Conservation (phyloP, 2,797 vertebrate species). For the Melanotaenia trifasciata region DNA sequence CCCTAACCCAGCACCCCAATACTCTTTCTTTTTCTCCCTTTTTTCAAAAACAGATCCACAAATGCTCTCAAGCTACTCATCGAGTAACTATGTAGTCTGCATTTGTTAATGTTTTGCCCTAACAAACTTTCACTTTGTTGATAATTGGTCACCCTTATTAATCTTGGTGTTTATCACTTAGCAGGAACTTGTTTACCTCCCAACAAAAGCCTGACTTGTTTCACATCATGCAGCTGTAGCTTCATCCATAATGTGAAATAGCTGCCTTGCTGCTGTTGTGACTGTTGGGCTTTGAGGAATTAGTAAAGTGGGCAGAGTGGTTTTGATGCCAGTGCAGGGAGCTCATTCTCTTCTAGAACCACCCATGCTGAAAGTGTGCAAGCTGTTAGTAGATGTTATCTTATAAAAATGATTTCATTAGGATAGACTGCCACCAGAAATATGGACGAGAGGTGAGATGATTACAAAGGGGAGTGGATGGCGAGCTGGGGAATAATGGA, state of each 20-base stretch:
- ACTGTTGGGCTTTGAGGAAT: slow-evolving; percentile 28
- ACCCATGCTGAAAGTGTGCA: slow-evolving; percentile 52
- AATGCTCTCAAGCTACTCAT: slow-evolving; percentile 23
- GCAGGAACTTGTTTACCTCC: slow-evolving; percentile 11
- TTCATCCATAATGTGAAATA: slow-evolving; percentile 20
- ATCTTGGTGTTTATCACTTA: slow-evolving; percentile 25
- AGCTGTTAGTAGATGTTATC: slow-evolving; percentile 38
- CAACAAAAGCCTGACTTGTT: slow-evolving; percentile 1
- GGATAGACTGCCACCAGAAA: slow-evolving; percentile 38
- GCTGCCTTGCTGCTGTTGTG: slow-evolving; percentile 7
- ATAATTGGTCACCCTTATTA: neutral
- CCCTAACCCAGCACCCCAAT: slow-evolving; percentile 25
- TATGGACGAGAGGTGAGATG: slow-evolving; percentile 9
- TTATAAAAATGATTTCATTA: slow-evolving; percentile 47
- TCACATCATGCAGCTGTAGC: neutral
- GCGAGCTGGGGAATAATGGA: slow-evolving; percentile 23
- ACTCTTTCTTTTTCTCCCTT: neutral
- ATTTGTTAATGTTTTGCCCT: slow-evolving; percentile 25
- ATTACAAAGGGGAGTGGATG: slow-evolving; percentile 10
- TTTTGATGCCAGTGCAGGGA: slow-evolving; percentile 30
- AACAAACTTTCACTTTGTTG: slow-evolving; percentile 29
- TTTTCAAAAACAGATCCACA: slow-evolving; percentile 13
- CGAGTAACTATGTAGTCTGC: slow-evolving; percentile 23
- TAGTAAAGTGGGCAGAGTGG: slow-evolving; percentile 27
- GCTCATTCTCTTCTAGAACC: slow-evolving; percentile 40